phyloP scores from a whole-genome alignment of 35 echinoderm and acorn worm genomes.

The Anneissia japonica region DNA sequence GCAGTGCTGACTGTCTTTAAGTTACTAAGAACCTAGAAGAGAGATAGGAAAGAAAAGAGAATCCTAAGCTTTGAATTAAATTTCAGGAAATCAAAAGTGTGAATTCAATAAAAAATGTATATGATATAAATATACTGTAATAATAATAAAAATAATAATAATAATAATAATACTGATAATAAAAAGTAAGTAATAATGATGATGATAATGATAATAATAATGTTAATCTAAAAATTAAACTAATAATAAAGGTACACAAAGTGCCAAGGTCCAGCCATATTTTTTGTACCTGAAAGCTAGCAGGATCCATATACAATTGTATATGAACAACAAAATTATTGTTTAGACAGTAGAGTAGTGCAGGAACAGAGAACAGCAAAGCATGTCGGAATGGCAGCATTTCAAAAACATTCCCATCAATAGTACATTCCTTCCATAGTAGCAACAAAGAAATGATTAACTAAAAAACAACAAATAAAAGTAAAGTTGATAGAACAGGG shows the following conservation, averaged over 20 bases:
- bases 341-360: constrained; percentile 51
- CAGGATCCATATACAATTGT: constrained; percentile 55
- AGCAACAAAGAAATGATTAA: background rate
- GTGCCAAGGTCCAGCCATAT: too few relatives aligned
- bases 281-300: constrained; percentile 54
- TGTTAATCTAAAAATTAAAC: too few relatives aligned
- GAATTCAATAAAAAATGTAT: background rate
- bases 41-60: background rate
- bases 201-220: too few relatives aligned
- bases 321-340: constrained; percentile 64
- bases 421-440: background rate
- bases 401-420: background rate
- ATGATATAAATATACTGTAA: too few relatives aligned
- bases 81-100: background rate
- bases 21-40: constrained; percentile 47
- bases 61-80: too few relatives aligned
- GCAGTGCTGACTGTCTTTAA: constrained; percentile 63
- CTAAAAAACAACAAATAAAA: background rate
- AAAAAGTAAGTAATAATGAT: too few relatives aligned
- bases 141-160: too few relatives aligned
- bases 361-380: constrained; percentile 52
- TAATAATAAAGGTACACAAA: too few relatives aligned
- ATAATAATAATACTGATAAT: too few relatives aligned
- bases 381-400: background rate
- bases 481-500: too few relatives aligned